Evolutionary conservation across 2,113 vertebrate genomes (phyloP), one percentile per base, ranked within the genome.

Genomic region (Sinocyclocheilus anshuiensis): DNA sequence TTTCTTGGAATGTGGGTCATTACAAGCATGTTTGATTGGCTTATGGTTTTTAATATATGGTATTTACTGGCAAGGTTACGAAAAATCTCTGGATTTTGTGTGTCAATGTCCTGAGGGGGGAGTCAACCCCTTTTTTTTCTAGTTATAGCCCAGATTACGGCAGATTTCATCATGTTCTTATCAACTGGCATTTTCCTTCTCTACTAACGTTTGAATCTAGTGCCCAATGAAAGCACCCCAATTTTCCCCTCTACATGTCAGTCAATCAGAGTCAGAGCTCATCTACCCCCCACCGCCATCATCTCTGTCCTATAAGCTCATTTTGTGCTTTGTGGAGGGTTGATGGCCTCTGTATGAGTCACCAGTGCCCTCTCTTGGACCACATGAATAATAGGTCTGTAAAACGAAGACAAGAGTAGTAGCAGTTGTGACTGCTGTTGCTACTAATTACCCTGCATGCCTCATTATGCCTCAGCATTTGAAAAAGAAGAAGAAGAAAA

Each of bases 361-460:
- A 74, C 77, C 74, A 87, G 86, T 89, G 83, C 74, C 85, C 81
- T 84, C 85, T 87, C 65, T 83, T 22, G 79, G 88, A 83, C 50
- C 59, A 8, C 63, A 4, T 15, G 8, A 63, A 87, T 76, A 81
- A 85, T 83, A 65, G 77, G 11, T 10, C 18, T 39, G n/a, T 85
- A 78, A 86, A 78, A 87, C 76, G 86, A 80, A 86, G 69, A 65
- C 61, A 77, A 77, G 36, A 76, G 61, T 78, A 74, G 61, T n/a
- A 22, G 67, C 24, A 77, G 65, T 79, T 22, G 83, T 89, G 82
- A 81, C 83, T 84, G 89, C 86, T 92, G 88, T 87, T 89, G 50
- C 76, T 85, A 87, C 91, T 92, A 92, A 93, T 93, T 91, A 90
- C 86, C 79, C 84, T 76, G 76, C 81, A 86, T 78, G 90, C 87